Conservation (phyloP, 2,797 vertebrate genomes). For the Pantherophis vulpinus region DNA sequence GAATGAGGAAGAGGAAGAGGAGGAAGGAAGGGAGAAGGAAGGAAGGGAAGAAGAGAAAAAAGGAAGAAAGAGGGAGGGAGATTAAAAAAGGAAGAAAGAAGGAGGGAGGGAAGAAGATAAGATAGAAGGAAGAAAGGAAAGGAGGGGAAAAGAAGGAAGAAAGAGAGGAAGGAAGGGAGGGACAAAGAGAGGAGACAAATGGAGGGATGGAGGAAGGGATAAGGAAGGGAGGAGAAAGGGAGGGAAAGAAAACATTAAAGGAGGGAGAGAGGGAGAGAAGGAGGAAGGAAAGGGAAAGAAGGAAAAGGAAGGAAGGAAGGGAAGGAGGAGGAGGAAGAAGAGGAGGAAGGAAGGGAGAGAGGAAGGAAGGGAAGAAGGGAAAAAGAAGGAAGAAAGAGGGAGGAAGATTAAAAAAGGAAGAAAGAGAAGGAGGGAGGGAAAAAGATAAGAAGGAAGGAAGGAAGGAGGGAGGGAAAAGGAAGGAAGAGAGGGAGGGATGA, state of each 20-base stretch:
- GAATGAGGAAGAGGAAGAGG: too few relatives aligned
- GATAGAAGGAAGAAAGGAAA: background rate
- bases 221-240: fast-evolving
- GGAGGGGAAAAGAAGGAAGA: background rate
- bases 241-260: too few relatives aligned
- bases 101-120: background rate
- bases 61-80: background rate
- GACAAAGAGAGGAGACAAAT: too few relatives aligned
- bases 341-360: background rate
- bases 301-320: background rate
- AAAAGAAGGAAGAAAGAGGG: background rate
- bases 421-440: background rate
- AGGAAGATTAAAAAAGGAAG: background rate
- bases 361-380: too few relatives aligned
- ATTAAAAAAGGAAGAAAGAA: background rate
- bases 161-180: too few relatives aligned
- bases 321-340: too few relatives aligned
- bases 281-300: background rate
- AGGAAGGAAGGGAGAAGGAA: background rate
- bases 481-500: too few relatives aligned
- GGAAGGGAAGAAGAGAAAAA: too few relatives aligned
- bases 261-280: too few relatives aligned
- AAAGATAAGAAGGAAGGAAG: too few relatives aligned
- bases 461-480: background rate
- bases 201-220: too few relatives aligned